Evolutionary conservation across 2,888 invertebrate species (phyloP).

Genomic region (Conistra vaccinii): DNA sequence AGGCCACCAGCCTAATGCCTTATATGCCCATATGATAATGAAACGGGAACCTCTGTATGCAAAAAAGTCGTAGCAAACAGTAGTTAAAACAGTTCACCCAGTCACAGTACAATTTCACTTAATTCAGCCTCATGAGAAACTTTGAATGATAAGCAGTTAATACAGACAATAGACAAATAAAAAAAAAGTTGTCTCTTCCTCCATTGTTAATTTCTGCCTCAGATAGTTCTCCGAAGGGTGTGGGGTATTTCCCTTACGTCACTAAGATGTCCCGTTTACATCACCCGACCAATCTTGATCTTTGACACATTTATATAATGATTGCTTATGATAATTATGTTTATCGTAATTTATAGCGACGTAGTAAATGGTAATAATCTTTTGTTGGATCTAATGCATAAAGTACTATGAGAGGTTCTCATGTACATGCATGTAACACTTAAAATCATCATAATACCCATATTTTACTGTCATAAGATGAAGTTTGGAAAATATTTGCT

Average conservation of each 20-base stretch:
- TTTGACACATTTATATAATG: conserved; percentile 63
- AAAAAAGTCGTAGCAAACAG: not conserved
- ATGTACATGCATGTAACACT: conserved; percentile 39
- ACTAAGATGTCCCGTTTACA: conserved; percentile 41
- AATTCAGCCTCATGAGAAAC: conserved; percentile 1
- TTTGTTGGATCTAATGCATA: conserved; percentile 52
- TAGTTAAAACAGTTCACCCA: not conserved
- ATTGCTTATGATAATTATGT: conserved; percentile 66
- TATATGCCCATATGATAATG: too few relatives aligned
- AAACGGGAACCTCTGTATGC: not conserved
- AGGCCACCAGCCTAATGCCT: too few relatives aligned
- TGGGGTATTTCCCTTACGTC: conserved; percentile 37
- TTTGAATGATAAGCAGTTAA: conserved; percentile 1
- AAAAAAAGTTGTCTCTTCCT: conserved; percentile 2
- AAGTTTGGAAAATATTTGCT: conserved; percentile 34
- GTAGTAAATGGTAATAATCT: conserved; percentile 48
- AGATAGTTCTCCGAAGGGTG: conserved; percentile 29
- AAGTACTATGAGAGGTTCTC: conserved; percentile 21
- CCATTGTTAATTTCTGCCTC: conserved; percentile 37
- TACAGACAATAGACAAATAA: conserved; percentile 6
- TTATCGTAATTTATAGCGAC: conserved; percentile 54
- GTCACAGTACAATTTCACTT: conserved; percentile 1
- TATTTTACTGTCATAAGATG: conserved; percentile 33
- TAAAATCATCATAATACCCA: conserved; percentile 31
- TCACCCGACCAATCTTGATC: conserved; percentile 65